Evolutionary conservation across 2,888 invertebrate species (phyloP).

Genomic region (Julus scandinavius): DNA sequence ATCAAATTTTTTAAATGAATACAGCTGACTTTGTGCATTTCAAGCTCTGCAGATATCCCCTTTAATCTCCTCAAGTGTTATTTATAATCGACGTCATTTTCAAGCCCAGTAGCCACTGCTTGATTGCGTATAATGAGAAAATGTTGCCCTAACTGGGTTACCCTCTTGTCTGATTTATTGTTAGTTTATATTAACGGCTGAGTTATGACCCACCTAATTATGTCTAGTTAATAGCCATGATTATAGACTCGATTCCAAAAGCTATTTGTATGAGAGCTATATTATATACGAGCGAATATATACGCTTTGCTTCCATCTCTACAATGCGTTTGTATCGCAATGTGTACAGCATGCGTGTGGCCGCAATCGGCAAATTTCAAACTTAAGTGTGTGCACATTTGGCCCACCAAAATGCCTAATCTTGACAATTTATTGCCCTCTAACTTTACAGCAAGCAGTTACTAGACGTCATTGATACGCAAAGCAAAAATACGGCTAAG

Average conservation of each 20-base stretch:
- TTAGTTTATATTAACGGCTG: slow-evolving; percentile 46
- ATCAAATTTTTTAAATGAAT: too few relatives aligned
- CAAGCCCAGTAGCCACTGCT: slow-evolving; percentile 43
- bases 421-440: background rate
- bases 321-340: background rate
- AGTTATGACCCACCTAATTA: slow-evolving; percentile 43
- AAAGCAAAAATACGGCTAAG: background rate
- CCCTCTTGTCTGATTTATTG: slow-evolving; percentile 25
- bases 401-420: background rate
- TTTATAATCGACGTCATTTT: slow-evolving; percentile 19
- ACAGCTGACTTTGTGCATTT: background rate
- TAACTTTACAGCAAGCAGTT: background rate
- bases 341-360: background rate
- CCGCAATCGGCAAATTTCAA: background rate
- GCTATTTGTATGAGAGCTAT: background rate
- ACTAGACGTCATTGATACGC: background rate
- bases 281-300: background rate
- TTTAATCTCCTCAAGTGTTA: background rate
- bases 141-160: slow-evolving; percentile 35
- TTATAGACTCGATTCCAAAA: slow-evolving; percentile 12
- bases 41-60: background rate
- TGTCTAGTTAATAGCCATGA: slow-evolving; percentile 40
- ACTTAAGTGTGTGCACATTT: background rate
- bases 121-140: slow-evolving; percentile 12
- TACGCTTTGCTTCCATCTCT: background rate